Percentiles rank a stretch among this genome's conserved stretches.
These are phyloP conservation scores for Xylota segnis DNA, from an alignment of 2,888 invertebrate species.

Conservation along the genomic window DNA sequence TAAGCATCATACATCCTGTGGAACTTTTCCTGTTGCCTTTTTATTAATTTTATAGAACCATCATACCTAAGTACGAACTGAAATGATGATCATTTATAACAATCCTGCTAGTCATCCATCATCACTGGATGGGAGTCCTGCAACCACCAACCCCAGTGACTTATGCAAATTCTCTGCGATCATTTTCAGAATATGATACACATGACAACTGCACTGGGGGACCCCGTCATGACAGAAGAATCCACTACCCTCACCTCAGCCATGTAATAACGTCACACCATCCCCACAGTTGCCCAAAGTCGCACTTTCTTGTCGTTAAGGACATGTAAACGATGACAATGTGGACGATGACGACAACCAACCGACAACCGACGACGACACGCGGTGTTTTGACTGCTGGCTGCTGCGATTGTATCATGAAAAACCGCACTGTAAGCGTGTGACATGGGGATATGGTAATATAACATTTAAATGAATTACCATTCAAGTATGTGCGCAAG, in stretches of 20 bases:
- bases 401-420: slow-evolving; percentile 50
- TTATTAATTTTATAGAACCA: slow-evolving; percentile 68
- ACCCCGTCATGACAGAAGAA: neutral
- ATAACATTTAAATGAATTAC: slow-evolving; percentile 76
- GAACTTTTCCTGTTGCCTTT: neutral
- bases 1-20: no score
- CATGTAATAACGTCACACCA: slow-evolving; percentile 45
- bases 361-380: slow-evolving; percentile 13
- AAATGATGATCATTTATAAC: slow-evolving; percentile 67
- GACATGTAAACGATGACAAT: slow-evolving; percentile 46
- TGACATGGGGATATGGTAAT: slow-evolving; percentile 69
- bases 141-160: slow-evolving; percentile 17
- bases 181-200: slow-evolving; percentile 48
- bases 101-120: slow-evolving; percentile 60
- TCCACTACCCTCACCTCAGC: slow-evolving; percentile 1
- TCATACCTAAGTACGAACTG: slow-evolving; percentile 31
- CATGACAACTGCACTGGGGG: slow-evolving; percentile 44
- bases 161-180: slow-evolving; percentile 55
- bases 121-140: slow-evolving; percentile 18
- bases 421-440: slow-evolving; percentile 64
- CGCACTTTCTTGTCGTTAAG: slow-evolving; percentile 17
- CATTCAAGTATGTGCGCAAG: slow-evolving; percentile 65
- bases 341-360: slow-evolving; percentile 27
- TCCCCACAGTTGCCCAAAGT: slow-evolving; percentile 40
- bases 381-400: slow-evolving; percentile 63